phyloP scores from a whole-genome alignment of 1,140 invertebrate genomes.

The Drosophila nikananu region DNA sequence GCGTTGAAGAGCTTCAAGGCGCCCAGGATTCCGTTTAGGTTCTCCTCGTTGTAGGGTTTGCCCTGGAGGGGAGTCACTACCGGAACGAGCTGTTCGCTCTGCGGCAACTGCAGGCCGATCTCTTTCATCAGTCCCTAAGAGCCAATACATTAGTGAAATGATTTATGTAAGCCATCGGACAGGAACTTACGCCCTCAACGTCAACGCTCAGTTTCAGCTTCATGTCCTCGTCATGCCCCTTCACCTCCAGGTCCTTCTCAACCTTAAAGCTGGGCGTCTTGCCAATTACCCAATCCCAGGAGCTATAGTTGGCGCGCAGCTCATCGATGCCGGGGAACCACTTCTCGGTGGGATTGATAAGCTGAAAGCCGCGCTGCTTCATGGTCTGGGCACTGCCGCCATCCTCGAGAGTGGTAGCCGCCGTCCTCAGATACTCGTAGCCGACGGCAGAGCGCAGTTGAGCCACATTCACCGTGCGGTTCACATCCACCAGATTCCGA shows the following conservation, averaged over 20 bases:
- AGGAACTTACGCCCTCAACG: slow-evolving; percentile 73
- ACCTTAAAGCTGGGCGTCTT: slow-evolving; percentile 94
- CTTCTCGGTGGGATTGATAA: slow-evolving; percentile 94
- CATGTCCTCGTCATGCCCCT: slow-evolving; percentile 69
- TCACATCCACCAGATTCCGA: slow-evolving; percentile 91
- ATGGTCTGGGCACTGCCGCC: slow-evolving; percentile 89
- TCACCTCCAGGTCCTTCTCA: slow-evolving; percentile 78
- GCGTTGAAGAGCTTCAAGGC: slow-evolving; percentile 78
- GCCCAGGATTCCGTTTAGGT: slow-evolving; percentile 74
- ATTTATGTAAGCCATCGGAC: fast-evolving
- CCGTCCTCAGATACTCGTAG: slow-evolving; percentile 92
- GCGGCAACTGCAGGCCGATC: slow-evolving; percentile 70
- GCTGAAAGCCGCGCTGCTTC: slow-evolving; percentile 92
- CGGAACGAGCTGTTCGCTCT: slow-evolving; percentile 71
- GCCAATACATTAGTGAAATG: background rate
- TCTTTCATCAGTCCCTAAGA: slow-evolving; percentile 75
- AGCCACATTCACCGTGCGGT: slow-evolving; percentile 89
- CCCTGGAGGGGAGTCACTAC: slow-evolving; percentile 78
- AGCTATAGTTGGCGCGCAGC: slow-evolving; percentile 89
- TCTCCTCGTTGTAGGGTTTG: slow-evolving; percentile 77
- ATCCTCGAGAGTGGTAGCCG: slow-evolving; percentile 88
- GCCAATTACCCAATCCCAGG: slow-evolving; percentile 96
- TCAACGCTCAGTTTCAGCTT: slow-evolving; percentile 73
- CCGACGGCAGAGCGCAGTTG: slow-evolving; percentile 90
- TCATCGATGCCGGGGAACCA: slow-evolving; percentile 93